Evolutionary conservation across 2,888 invertebrate species (phyloP).

Genomic region (Buathra laborator): DNA sequence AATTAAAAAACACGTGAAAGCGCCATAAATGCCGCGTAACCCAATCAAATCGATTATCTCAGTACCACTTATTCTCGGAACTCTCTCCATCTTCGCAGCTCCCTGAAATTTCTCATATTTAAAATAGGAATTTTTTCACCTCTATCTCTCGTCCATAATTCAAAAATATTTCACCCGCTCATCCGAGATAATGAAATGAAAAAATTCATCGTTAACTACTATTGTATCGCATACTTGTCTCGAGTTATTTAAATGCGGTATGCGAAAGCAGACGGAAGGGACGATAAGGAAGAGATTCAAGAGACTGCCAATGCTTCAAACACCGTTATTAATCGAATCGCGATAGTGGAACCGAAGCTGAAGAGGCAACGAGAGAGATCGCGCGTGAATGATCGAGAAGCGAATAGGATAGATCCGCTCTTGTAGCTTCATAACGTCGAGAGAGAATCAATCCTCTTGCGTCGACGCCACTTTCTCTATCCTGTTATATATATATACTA

Average conservation of each 20-base stretch:
- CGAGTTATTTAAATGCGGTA: neutral
- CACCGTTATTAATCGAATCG: slow-evolving; percentile 17
- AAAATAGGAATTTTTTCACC: no score
- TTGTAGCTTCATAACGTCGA: slow-evolving; percentile 9
- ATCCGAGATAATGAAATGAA: neutral
- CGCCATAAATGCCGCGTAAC: no score
- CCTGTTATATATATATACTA: neutral
- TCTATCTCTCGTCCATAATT: neutral
- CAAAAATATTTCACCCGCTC: neutral
- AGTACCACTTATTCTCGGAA: no score
- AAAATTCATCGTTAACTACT: neutral
- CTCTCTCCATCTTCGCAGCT: no score
- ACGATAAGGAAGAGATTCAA: neutral
- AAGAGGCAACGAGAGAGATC: neutral
- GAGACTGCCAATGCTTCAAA: neutral
- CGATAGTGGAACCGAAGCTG: neutral
- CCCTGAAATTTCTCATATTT: no score
- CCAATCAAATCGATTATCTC: no score
- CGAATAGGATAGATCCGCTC: slow-evolving; percentile 5
- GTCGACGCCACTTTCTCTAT: slow-evolving; percentile 29
- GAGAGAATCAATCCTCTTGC: slow-evolving; percentile 53
- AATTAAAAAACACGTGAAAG: no score
- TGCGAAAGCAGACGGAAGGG: neutral
- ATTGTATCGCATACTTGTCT: neutral
- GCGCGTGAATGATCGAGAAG: neutral